phyloP scores from a whole-genome alignment of 1,140 invertebrate genomes.

The Sipha flava region DNA sequence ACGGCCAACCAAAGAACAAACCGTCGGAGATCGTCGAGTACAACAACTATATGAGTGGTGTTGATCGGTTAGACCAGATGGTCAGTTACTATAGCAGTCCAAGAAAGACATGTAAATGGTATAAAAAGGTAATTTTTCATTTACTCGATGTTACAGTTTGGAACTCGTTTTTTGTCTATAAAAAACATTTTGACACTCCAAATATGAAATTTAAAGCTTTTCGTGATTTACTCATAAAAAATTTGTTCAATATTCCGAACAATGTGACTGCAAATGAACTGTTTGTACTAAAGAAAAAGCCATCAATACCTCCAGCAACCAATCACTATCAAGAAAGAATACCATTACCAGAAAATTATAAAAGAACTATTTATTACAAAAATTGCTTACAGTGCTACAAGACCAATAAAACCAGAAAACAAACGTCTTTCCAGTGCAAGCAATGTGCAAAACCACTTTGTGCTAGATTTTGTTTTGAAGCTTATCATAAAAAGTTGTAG shows the following conservation, averaged over 20 bases:
- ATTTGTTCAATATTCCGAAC: no score
- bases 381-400: not conserved
- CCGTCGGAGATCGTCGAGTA: not conserved
- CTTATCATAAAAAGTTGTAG: no score
- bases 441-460: not conserved
- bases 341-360: not conserved
- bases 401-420: not conserved
- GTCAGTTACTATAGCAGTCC: not conserved
- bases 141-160: not conserved
- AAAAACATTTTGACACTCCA: not conserved
- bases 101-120: constrained; percentile 22
- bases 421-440: not conserved
- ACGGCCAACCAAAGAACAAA: not conserved
- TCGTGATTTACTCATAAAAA: no score
- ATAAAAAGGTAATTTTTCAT: not conserved
- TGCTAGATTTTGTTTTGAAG: no score
- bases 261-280: not conserved
- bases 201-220: no score
- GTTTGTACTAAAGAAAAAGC: not conserved
- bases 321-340: not conserved
- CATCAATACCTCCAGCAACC: not conserved
- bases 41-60: not conserved
- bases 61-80: not conserved
- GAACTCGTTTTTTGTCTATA: not conserved
- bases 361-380: not conserved